These are phyloP conservation scores for Hyles euphorbiae DNA, from an alignment of 1,140 invertebrate species.

Conservation along the genomic window DNA sequence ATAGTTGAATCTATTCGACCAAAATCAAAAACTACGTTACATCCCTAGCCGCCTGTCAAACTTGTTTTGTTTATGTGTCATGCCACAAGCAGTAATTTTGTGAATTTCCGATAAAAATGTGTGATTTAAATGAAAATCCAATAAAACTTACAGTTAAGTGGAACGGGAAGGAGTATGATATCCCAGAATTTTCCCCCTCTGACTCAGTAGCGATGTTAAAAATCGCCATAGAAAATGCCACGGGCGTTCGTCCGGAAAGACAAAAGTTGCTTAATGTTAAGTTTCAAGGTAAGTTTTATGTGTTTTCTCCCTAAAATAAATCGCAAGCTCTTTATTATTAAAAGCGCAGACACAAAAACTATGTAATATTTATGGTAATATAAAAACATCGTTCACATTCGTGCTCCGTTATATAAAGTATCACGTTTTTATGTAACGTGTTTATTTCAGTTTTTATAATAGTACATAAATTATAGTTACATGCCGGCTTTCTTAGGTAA, in stretches of 20 bases:
- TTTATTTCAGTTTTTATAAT: neutral
- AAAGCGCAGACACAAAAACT: neutral
- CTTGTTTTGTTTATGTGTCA: slow-evolving; percentile 55
- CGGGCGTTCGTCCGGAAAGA: slow-evolving; percentile 89
- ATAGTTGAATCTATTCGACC: too few species aligned
- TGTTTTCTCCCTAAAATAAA: neutral
- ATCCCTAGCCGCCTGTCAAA: slow-evolving; percentile 19
- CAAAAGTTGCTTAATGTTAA: slow-evolving; percentile 96
- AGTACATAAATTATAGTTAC: neutral
- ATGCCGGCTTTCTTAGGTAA: too few species aligned
- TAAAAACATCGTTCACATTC: too few species aligned
- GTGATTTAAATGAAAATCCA: slow-evolving; percentile 65
- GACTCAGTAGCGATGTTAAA: slow-evolving; percentile 89
- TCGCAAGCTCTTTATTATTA: neutral
- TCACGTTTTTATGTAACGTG: too few species aligned
- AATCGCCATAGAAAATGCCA: slow-evolving; percentile 85
- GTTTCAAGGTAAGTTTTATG: slow-evolving; percentile 81
- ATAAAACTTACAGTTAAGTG: slow-evolving; percentile 88
- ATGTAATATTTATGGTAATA: too few species aligned
- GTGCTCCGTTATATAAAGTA: too few species aligned
- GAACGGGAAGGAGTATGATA: slow-evolving; percentile 90
- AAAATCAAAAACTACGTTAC: neutral
- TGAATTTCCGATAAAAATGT: slow-evolving; percentile 52
- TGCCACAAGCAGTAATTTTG: slow-evolving; percentile 21
- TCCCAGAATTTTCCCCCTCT: slow-evolving; percentile 80